These are phyloP conservation scores for Lasioglossum pauxillum DNA, from an alignment of 2,888 invertebrate genomes.

Conservation along the genomic window DNA sequence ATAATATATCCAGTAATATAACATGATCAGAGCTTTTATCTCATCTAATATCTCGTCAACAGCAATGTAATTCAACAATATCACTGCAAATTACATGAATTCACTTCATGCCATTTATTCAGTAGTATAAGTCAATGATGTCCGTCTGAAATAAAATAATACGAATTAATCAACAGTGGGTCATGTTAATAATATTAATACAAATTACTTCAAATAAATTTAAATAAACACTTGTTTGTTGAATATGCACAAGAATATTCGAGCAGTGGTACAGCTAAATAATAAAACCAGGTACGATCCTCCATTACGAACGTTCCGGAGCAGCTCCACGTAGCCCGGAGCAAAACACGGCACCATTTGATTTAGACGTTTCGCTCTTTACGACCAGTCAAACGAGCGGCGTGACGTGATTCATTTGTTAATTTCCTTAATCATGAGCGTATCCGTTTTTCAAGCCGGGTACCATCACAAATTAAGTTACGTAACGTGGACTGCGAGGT, in stretches of 20 bases:
- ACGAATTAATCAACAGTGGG: neutral
- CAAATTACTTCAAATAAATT: no score
- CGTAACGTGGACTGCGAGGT: conserved; percentile 66
- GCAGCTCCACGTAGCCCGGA: neutral
- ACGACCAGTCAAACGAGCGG: neutral
- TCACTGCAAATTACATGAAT: neutral
- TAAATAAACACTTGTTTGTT: no score
- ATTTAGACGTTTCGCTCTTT: conserved; percentile 2
- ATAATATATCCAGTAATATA: neutral
- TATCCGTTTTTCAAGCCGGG: conserved; percentile 47
- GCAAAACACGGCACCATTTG: conserved; percentile 9
- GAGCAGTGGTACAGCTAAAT: neutral
- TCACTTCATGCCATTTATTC: neutral
- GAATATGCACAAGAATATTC: neutral
- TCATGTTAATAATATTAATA: neutral
- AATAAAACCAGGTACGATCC: neutral
- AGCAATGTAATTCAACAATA: conserved; percentile 1
- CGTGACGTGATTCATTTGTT: conserved; percentile 25
- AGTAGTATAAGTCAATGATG: neutral
- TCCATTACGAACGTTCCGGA: conserved; percentile 7
- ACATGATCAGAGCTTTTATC: no score
- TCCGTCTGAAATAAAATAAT: neutral
- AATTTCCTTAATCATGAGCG: conserved; percentile 61
- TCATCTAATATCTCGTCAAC: neutral
- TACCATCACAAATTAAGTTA: conserved; percentile 60